phyloP scores from a whole-genome alignment of 2,113 vertebrate genomes.

The Periophthalmus modestus region DNA sequence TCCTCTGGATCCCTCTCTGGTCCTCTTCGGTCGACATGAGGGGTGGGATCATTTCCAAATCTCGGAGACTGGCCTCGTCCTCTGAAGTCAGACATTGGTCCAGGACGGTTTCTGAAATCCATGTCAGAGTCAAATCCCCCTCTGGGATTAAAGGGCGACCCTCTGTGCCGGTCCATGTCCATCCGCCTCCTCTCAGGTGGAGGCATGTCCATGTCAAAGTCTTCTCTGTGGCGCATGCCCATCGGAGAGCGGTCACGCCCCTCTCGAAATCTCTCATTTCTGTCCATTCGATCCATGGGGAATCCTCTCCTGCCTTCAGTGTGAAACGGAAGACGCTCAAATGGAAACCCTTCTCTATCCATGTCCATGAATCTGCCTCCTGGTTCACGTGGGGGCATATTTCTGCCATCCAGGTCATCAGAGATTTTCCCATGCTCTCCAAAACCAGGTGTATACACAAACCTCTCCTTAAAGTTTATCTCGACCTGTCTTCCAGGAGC shows the following conservation, averaged over 20 bases:
- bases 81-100: constrained; percentile 76
- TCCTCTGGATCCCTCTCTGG: constrained; percentile 58
- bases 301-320: constrained; percentile 75
- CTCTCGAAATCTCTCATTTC: constrained; percentile 70
- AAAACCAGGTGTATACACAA: constrained; percentile 81
- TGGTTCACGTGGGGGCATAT: constrained; percentile 62
- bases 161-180: constrained; percentile 86
- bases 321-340: constrained; percentile 82
- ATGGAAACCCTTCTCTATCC: constrained; percentile 79
- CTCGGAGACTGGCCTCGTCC: constrained; percentile 73
- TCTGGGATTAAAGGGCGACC: constrained; percentile 74
- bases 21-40: constrained; percentile 61
- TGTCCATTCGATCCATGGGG: constrained; percentile 62
- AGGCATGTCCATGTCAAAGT: constrained; percentile 67
- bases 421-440: constrained; percentile 77
- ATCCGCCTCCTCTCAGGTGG: constrained; percentile 81
- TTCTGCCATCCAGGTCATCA: constrained; percentile 68
- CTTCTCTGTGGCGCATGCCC: constrained; percentile 55
- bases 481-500: constrained; percentile 83
- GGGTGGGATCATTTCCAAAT: constrained; percentile 62
- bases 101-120: constrained; percentile 88
- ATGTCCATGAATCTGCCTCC: constrained; percentile 80
- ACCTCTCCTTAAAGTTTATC: constrained; percentile 82
- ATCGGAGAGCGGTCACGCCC: constrained; percentile 64
- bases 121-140: constrained; percentile 80